These are phyloP conservation scores for Stichopus chloronotus DNA, from an alignment of 35 echinoderm and acorn worm genomes.

Conservation along the genomic window DNA sequence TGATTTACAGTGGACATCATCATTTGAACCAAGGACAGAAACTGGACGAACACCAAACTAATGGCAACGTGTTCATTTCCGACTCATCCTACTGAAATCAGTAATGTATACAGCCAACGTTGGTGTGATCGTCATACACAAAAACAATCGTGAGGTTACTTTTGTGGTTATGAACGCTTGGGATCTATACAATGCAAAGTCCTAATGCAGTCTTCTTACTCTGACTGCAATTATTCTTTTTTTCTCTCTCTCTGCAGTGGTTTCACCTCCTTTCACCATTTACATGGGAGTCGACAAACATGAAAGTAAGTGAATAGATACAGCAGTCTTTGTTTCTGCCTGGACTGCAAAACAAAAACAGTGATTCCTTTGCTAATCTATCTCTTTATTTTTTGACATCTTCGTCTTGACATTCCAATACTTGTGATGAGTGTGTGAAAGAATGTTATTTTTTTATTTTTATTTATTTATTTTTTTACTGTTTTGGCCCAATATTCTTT, in stretches of 20 bases:
- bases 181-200: too few relatives aligned
- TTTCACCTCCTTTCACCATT: slow-evolving; percentile 71
- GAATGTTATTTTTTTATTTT: too few relatives aligned
- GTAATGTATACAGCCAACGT: background rate
- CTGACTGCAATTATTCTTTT: background rate
- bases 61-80: too few relatives aligned
- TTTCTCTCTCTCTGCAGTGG: slow-evolving; percentile 52
- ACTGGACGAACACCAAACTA: too few relatives aligned
- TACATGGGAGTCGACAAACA: slow-evolving; percentile 97
- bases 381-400: background rate
- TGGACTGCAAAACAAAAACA: background rate
- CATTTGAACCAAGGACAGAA: too few relatives aligned
- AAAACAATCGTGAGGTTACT: background rate
- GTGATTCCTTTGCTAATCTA: background rate
- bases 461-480: too few relatives aligned
- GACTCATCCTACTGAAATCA: too few relatives aligned
- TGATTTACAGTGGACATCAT: too few relatives aligned
- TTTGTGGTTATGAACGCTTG: background rate
- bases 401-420: background rate
- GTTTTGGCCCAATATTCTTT: too few relatives aligned
- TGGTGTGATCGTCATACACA: background rate
- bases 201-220: too few relatives aligned
- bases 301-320: slow-evolving; percentile 88
- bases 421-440: too few relatives aligned
- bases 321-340: background rate